Percentiles rank a stretch among this genome's conserved stretches.
These are phyloP conservation scores for Macaca fascicularis DNA, from an alignment of 2,113 vertebrate genomes.

Conservation along the genomic window T2T-MFA8v1.1 NC_088386.1:2503501-2504000, in stretches of 20 bases:
- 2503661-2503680: not conserved
- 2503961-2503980: not conserved
- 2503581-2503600: not conserved
- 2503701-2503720: not conserved
- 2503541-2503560: not conserved
- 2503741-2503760: not conserved
- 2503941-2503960: not conserved
- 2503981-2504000: not conserved
- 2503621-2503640: not conserved
- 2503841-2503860: not conserved
- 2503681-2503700: not conserved
- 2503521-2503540: not conserved
- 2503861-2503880: not conserved
- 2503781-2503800: not conserved
- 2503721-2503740: not conserved
- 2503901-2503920: slow-evolving; percentile 23
- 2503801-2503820: not conserved
- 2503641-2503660: not conserved
- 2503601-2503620: not conserved
- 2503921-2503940: not conserved
- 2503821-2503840: not conserved
- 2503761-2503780: not conserved
- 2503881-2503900: not conserved
- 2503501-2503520: not conserved
- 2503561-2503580: not conserved